phyloP scores from a whole-genome alignment of 1,140 invertebrate genomes.

The Hypsibius dujardini region DNA sequence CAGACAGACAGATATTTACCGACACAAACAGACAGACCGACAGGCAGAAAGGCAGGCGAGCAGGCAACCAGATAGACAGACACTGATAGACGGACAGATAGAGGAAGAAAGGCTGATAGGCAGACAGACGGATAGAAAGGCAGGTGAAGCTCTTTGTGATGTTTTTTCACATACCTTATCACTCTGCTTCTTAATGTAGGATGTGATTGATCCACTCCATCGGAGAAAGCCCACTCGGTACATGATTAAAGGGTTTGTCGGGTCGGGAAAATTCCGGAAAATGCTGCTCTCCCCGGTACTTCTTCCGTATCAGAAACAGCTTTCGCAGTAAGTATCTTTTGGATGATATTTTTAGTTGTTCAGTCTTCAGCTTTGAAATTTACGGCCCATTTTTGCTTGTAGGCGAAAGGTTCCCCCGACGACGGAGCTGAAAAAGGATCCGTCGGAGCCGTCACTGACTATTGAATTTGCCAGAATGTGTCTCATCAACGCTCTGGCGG shows the following conservation, averaged over 20 bases:
- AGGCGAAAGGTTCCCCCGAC: slow-evolving; percentile 2
- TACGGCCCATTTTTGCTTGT: too few species aligned
- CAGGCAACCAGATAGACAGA: too few species aligned
- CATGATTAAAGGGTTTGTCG: slow-evolving; percentile 44
- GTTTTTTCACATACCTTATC: slow-evolving; percentile 9
- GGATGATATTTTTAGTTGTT: too few species aligned
- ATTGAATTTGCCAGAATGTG: slow-evolving; percentile 73
- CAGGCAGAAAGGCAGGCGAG: too few species aligned
- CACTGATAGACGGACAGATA: too few species aligned
- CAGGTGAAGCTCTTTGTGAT: background rate
- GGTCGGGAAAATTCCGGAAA: slow-evolving; percentile 45
- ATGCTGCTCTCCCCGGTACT: slow-evolving; percentile 35
- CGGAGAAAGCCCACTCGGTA: slow-evolving; percentile 44
- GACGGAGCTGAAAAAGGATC: slow-evolving; percentile 17
- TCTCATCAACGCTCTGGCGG: slow-evolving; percentile 55
- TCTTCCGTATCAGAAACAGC: slow-evolving; percentile 25
- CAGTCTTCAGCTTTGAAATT: too few species aligned
- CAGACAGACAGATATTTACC: too few species aligned
- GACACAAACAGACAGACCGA: too few species aligned
- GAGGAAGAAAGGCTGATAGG: too few species aligned
- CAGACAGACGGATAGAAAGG: slow-evolving; percentile 22
- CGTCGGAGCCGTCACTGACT: slow-evolving; percentile 58
- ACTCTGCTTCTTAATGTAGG: slow-evolving; percentile 16
- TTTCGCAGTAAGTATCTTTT: too few species aligned
- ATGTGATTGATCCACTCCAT: slow-evolving; percentile 44